Evolutionary conservation across 2,797 vertebrate genomes (phyloP).

Genomic region (Phataginus tricuspis): DNA sequence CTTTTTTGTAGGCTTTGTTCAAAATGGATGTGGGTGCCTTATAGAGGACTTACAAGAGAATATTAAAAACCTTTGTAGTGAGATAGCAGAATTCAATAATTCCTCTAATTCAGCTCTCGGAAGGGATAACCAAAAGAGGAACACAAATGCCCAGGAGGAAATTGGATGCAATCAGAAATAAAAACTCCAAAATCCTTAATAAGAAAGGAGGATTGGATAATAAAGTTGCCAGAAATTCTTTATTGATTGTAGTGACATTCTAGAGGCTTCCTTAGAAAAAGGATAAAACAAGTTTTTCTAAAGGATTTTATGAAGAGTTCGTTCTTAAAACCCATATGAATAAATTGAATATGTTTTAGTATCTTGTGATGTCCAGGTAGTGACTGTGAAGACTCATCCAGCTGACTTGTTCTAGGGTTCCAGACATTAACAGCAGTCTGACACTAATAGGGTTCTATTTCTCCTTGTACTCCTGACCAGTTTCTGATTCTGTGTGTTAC

Average conservation of each 20-base stretch:
- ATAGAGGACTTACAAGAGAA: neutral
- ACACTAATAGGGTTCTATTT: neutral
- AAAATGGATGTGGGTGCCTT: neutral
- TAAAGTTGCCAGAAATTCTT: conserved; percentile 16
- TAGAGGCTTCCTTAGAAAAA: conserved; percentile 51
- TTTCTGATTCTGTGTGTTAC: conserved; percentile 1
- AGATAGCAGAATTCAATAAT: conserved; percentile 16
- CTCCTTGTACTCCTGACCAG: neutral
- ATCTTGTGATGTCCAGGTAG: neutral
- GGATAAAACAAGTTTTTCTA: neutral
- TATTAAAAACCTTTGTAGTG: neutral
- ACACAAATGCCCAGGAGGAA: neutral
- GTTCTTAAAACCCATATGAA: conserved; percentile 25
- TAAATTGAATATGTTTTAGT: conserved; percentile 32
- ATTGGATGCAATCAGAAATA: neutral
- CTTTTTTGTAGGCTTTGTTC: conserved; percentile 30
- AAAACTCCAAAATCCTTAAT: conserved; percentile 1
- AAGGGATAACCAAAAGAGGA: neutral
- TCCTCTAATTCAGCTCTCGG: neutral
- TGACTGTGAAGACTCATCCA: neutral
- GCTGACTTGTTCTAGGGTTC: conserved; percentile 31
- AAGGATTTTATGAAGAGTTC: conserved; percentile 9
- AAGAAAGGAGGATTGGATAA: neutral
- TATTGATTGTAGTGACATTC: neutral
- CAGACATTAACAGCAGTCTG: neutral